These are phyloP conservation scores for Puffinus mauretanicus DNA, from an alignment of 2,113 vertebrate genomes.

Conservation along the genomic window DNA sequence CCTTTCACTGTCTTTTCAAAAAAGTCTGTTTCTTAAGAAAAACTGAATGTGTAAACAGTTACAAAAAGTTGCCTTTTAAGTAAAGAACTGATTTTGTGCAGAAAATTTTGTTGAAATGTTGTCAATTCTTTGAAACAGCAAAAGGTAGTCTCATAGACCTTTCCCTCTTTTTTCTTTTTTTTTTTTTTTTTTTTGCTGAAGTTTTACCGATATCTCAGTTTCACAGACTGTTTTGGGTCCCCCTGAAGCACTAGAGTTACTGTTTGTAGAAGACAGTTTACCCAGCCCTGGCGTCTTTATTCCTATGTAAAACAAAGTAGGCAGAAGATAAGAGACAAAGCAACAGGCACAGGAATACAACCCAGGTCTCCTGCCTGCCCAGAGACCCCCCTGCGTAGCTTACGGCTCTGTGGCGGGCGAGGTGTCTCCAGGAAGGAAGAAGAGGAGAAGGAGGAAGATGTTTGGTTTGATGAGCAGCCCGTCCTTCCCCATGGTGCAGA, in stretches of 20 bases:
- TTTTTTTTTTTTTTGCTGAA: not conserved
- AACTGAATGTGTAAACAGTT: not conserved
- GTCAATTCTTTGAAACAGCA: not conserved
- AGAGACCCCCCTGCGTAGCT: not conserved
- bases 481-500: slow-evolving; percentile 13
- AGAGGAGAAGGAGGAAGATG: slow-evolving; percentile 28
- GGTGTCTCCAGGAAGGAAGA: slow-evolving; percentile 1
- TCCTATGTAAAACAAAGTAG: not conserved
- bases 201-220: not conserved
- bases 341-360: not conserved
- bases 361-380: not conserved
- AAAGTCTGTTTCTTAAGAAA: not conserved
- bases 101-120: not conserved
- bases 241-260: not conserved
- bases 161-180: not conserved
- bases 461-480: not conserved
- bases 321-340: not conserved
- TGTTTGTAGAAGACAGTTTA: not conserved
- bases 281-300: not conserved
- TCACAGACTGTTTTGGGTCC: not conserved
- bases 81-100: not conserved
- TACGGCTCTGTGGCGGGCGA: slow-evolving; percentile 32
- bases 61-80: not conserved
- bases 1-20: not conserved
- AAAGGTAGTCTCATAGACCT: not conserved